These are phyloP conservation scores for Platyrinchus mystaceus DNA, from an alignment of 2,797 vertebrate species.

Conservation along the genomic window DNA sequence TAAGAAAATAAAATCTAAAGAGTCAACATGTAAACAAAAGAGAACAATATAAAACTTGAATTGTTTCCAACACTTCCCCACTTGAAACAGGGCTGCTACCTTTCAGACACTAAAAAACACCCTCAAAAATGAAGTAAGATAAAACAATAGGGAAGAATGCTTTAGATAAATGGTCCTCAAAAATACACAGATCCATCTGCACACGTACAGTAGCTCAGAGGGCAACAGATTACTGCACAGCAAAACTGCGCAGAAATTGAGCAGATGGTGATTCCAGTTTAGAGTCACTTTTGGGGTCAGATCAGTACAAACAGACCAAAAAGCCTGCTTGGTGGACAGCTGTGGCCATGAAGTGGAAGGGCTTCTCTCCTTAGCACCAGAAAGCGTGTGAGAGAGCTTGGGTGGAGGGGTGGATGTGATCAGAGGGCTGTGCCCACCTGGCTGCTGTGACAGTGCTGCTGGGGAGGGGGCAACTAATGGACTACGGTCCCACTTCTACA, in stretches of 20 bases:
- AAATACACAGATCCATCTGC: neutral
- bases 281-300: neutral
- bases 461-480: neutral
- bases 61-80: neutral
- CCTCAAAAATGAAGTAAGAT: fast-evolving
- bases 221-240: neutral
- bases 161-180: neutral
- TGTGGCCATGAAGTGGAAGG: neutral
- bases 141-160: neutral
- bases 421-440: neutral
- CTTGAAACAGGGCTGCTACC: neutral
- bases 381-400: neutral
- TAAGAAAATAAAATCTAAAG: neutral
- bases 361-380: neutral
- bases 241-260: neutral
- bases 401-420: neutral
- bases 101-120: neutral
- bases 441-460: neutral
- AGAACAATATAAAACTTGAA: neutral
- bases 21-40: neutral
- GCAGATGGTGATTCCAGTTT: neutral
- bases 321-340: neutral
- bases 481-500: neutral
- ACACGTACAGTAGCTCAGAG: neutral
- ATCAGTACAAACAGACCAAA: fast-evolving